Percentiles rank a stretch among this genome's conserved stretches.
phyloP scores from a whole-genome alignment of 2,113 vertebrate species.

The Nannospalax galili region DNA sequence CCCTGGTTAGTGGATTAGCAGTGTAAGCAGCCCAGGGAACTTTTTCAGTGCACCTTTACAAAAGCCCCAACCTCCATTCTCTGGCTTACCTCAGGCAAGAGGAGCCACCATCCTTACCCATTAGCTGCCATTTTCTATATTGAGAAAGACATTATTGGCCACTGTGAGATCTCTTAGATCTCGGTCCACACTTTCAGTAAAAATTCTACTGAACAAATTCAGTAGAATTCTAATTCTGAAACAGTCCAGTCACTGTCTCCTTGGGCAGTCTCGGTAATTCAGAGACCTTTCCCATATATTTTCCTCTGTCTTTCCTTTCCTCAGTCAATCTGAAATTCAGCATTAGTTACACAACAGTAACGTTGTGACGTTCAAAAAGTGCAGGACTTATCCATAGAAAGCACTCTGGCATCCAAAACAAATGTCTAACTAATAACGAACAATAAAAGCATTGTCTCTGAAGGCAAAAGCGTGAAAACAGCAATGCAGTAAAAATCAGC shows the following conservation, averaged over 20 bases:
- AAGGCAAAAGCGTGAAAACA: conserved; percentile 42
- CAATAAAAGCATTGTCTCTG: conserved; percentile 56
- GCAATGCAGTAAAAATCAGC: conserved; percentile 49
- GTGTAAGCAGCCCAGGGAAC: not conserved
- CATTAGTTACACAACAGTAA: not conserved
- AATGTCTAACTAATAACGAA: conserved; percentile 62
- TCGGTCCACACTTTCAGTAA: not conserved
- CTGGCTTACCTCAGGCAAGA: not conserved
- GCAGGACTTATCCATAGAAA: conserved; percentile 56
- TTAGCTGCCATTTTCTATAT: not conserved
- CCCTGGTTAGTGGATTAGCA: not conserved
- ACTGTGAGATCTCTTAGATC: not conserved
- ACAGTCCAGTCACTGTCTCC: not conserved
- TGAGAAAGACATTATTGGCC: not conserved
- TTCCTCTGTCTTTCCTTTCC: not conserved
- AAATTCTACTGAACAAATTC: not conserved
- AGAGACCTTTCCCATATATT: not conserved
- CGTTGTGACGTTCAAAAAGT: not conserved
- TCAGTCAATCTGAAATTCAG: conserved; percentile 13
- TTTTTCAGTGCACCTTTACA: not conserved
- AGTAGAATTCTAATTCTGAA: conserved; percentile 6
- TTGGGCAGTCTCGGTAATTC: not conserved
- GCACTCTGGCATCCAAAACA: conserved; percentile 54
- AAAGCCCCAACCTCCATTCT: not conserved
- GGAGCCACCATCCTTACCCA: not conserved